Percentiles rank a stretch among this genome's conserved stretches.
These are phyloP conservation scores for Ptilodon capucinus DNA, from an alignment of 2,888 invertebrate genomes.

Conservation along the genomic window DNA sequence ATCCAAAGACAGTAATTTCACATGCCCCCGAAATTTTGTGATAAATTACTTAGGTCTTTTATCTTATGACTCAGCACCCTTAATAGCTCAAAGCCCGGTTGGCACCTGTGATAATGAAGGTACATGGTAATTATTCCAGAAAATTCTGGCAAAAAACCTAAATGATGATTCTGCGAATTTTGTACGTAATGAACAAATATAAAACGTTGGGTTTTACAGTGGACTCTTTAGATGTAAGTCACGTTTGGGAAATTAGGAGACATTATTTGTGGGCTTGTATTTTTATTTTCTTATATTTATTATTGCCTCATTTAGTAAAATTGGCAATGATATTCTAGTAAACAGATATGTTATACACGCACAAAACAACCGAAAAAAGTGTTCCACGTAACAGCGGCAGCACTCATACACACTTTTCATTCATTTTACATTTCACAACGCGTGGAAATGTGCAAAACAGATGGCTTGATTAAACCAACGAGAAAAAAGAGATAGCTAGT, in stretches of 20 bases:
- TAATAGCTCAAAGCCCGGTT: background rate
- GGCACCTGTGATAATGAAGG: background rate
- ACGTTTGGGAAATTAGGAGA: background rate
- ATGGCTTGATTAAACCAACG: too few relatives aligned
- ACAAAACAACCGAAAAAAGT: too few relatives aligned
- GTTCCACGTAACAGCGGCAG: too few relatives aligned
- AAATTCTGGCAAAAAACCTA: background rate
- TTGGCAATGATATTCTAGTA: too few relatives aligned
- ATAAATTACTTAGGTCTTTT: slow-evolving; percentile 1
- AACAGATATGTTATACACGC: too few relatives aligned
- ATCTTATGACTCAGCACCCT: slow-evolving; percentile 1
- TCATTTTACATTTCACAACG: too few relatives aligned
- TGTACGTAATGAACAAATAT: background rate
- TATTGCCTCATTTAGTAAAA: too few relatives aligned
- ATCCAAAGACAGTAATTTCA: background rate
- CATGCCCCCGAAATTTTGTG: background rate
- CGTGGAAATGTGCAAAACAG: too few relatives aligned
- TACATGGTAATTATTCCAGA: background rate
- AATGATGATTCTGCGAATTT: background rate
- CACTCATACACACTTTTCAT: too few relatives aligned
- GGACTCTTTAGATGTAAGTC: background rate
- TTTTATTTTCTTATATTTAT: background rate
- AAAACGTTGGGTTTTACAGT: background rate
- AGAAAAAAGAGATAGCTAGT: too few relatives aligned
- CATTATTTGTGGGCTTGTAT: background rate